Evolutionary conservation across 2,113 vertebrate species (phyloP).

Genomic region (Anthoscopus minutus): DNA sequence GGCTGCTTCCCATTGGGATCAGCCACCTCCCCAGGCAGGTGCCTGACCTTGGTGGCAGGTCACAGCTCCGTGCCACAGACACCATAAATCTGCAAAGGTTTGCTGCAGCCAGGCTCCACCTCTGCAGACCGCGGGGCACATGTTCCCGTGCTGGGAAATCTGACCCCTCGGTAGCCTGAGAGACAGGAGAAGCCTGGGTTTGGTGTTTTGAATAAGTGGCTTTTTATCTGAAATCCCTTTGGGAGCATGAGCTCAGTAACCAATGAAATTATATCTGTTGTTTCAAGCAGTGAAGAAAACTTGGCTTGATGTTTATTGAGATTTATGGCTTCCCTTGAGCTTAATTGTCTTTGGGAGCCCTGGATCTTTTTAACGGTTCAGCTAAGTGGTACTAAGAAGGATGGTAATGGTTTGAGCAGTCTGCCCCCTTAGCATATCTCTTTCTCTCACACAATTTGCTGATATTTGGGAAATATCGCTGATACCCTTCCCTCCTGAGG

Average conservation of each 20-base stretch:
- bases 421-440: conserved; percentile 56
- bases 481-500: conserved; percentile 38
- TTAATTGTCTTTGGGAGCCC: conserved; percentile 68
- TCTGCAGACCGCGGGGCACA: background rate
- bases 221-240: conserved; percentile 72
- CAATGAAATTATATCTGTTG: conserved; percentile 73
- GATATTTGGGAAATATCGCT: conserved; percentile 56
- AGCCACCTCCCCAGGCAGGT: background rate
- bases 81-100: conserved; percentile 13
- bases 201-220: conserved; percentile 69
- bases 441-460: conserved; percentile 53
- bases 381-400: conserved; percentile 65
- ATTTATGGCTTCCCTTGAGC: conserved; percentile 74
- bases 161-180: conserved; percentile 45
- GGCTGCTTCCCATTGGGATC: rapidly evolving
- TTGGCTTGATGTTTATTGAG: conserved; percentile 68
- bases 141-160: conserved; percentile 35
- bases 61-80: background rate
- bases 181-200: conserved; percentile 45
- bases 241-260: conserved; percentile 69
- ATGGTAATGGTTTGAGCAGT: conserved; percentile 33
- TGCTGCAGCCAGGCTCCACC: conserved; percentile 14
- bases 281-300: conserved; percentile 71
- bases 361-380: conserved; percentile 64
- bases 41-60: background rate